Conservation (phyloP, 2,797 vertebrate species). For the Pterois miles region DNA sequence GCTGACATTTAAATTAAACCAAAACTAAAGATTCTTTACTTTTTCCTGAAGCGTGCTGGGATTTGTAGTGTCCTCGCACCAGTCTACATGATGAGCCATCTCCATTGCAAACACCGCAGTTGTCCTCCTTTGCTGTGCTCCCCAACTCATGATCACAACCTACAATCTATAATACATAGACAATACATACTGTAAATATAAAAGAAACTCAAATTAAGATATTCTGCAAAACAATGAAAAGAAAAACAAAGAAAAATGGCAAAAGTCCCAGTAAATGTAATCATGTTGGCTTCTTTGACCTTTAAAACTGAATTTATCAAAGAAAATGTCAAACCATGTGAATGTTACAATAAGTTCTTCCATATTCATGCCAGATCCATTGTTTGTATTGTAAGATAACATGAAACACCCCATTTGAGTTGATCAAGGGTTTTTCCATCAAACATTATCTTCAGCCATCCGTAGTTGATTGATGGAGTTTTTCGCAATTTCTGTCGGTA, state of each 20-base stretch:
- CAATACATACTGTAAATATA: neutral
- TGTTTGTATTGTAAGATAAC: conserved; percentile 27
- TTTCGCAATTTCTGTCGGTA: conserved; percentile 44
- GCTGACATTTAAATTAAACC: neutral
- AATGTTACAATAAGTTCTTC: conserved; percentile 18
- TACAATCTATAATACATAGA: conserved; percentile 85
- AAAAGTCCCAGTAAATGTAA: neutral
- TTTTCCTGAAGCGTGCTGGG: conserved; percentile 92
- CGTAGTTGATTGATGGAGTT: conserved; percentile 58
- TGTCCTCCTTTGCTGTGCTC: conserved; percentile 95
- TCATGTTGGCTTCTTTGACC: neutral
- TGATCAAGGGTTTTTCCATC: conserved; percentile 18
- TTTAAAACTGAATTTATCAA: neutral
- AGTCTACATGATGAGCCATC: conserved; percentile 96
- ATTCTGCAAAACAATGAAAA: neutral
- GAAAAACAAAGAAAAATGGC: neutral
- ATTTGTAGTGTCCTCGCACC: conserved; percentile 95
- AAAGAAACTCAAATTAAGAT: neutral
- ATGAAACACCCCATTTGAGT: conserved; percentile 14
- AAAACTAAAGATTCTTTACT: conserved; percentile 79
- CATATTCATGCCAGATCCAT: conserved; percentile 25
- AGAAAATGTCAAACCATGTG: neutral
- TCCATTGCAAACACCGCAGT: conserved; percentile 95
- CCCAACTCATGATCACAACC: conserved; percentile 96
- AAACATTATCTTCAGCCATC: conserved; percentile 35